Conservation (phyloP, 2,113 vertebrate species). For the Pelvicachromis taeniatus region DNA sequence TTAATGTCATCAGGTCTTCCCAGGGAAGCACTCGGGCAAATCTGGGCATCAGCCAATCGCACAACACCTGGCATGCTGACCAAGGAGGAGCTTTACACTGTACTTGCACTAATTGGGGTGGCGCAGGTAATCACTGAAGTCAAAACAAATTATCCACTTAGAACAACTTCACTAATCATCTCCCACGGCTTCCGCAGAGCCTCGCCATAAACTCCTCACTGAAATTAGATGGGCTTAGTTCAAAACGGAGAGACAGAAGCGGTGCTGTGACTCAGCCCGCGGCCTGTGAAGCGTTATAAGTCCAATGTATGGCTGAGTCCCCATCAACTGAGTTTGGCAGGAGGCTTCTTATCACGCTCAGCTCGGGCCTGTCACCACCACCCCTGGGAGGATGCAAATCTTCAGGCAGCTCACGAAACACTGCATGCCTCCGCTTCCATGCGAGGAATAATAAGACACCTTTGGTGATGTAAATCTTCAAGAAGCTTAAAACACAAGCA, state of each 20-base stretch:
- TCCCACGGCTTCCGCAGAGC: not conserved
- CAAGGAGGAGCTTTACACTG: constrained; percentile 93
- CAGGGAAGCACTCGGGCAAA: constrained; percentile 93
- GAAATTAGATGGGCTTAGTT: not conserved
- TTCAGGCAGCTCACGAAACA: constrained; percentile 44
- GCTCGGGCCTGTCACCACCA: constrained; percentile 19
- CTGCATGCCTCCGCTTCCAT: constrained; percentile 12
- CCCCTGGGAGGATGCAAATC: constrained; percentile 40
- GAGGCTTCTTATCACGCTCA: constrained; percentile 52
- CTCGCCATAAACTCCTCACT: not conserved
- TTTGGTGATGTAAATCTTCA: constrained; percentile 52
- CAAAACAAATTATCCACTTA: constrained; percentile 15
- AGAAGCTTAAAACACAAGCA: constrained; percentile 14
- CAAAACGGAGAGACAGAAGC: not conserved
- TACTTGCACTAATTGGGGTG: constrained; percentile 91
- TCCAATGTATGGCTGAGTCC: constrained; percentile 13
- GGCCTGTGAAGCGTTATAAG: constrained; percentile 11
- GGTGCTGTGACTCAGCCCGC: not conserved
- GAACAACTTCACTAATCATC: constrained; percentile 1
- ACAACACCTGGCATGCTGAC: constrained; percentile 95
- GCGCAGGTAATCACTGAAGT: constrained; percentile 81
- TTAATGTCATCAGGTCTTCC: constrained; percentile 96
- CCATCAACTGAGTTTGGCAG: constrained; percentile 31
- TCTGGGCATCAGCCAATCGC: constrained; percentile 95
- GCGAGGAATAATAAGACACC: constrained; percentile 43